A percentile compares a stretch with the other conserved stretches of the same genome.
Conservation (phyloP, 2,797 vertebrate species). For the Pseudochromis fuscus region DNA sequence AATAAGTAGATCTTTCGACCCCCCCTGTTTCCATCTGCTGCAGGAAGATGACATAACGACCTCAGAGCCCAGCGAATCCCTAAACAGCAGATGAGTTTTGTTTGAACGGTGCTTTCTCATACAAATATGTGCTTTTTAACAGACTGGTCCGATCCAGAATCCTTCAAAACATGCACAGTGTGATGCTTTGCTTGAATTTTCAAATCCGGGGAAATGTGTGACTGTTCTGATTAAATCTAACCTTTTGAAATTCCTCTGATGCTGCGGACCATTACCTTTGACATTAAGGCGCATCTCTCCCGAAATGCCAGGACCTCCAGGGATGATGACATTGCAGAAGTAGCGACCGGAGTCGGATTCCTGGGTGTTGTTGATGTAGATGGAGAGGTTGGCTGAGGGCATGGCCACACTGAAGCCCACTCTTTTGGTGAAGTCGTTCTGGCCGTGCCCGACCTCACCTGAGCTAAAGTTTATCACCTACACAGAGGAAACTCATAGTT, state of each 20-base stretch:
- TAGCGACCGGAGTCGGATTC: constrained; percentile 91
- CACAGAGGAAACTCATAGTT: background rate
- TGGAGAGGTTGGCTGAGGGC: constrained; percentile 88
- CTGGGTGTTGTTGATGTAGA: constrained; percentile 89
- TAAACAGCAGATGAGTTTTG: constrained; percentile 54
- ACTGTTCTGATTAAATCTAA: constrained; percentile 40
- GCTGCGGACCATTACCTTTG: constrained; percentile 78
- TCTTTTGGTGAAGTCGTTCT: constrained; percentile 80
- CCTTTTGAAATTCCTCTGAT: constrained; percentile 40
- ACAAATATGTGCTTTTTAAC: constrained; percentile 41
- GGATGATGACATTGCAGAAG: constrained; percentile 87
- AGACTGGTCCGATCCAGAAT: constrained; percentile 30
- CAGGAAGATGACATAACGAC: constrained; percentile 52
- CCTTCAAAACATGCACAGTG: constrained; percentile 36
- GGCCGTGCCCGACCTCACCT: constrained; percentile 83
- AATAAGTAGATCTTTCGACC: constrained; percentile 37
- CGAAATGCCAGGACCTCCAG: constrained; percentile 72
- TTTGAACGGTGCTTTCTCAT: constrained; percentile 33
- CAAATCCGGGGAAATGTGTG: constrained; percentile 8
- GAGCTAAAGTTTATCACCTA: constrained; percentile 90
- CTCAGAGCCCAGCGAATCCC: constrained; percentile 49
- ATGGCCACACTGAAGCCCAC: constrained; percentile 86
- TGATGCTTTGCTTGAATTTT: constrained; percentile 11
- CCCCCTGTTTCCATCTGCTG: constrained; percentile 58
- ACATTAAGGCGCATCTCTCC: constrained; percentile 85